Base-by-base conservation (phyloP, 2,888 invertebrate species). In the Acheta domesticus region DNA sequence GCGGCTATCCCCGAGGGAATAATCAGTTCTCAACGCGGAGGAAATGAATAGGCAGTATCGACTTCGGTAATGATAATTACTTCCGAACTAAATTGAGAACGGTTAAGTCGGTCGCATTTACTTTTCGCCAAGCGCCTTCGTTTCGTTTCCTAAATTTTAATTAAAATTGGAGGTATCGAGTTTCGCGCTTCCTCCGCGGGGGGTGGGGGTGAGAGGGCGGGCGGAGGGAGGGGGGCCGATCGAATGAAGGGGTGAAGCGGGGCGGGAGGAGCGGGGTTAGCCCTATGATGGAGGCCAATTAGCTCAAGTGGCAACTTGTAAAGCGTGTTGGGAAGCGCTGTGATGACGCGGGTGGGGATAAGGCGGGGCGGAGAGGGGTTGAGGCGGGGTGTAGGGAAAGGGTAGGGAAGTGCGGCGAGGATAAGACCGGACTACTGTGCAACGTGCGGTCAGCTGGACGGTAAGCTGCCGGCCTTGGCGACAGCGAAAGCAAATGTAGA, bases 41-140 rank as follows among this genome's bases (percentile, higher is more conserved):
- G 62, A 62, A 62, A 62, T 62, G 62, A 62, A 62, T 62, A 62
- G 62, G 16, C 16, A 62, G n/a, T 19, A 62, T 62, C 62, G 62
- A 19, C n/a, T 62, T n/a, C 62, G n/a, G 62, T 62, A 62, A 62
- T 62, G 62, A 14, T 62, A 62, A 62, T 62, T 62, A n/a, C 62
- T 62, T 62, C 62, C 62, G 16, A 62, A 62, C 62, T 62, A 62
- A 62, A 62, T 62, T 62, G 62, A 62, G 62, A 62, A 62, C 62
- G n/a, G 62, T n/a, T n/a, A n/a, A 62, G 62, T 62, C 62, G 62
- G 62, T 62, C n/a, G 62, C 62, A 62, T 62, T 62, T 62, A 62
- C 16, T 62, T 62, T 62, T 36, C 36, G 36, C 36, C 36, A 36
- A 36, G 36, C 62, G 62, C 62, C 62, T 62, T 4, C 14, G 62